Evolutionary conservation across 1,140 invertebrate species (phyloP).

Genomic region (Heliothis virescens): DNA sequence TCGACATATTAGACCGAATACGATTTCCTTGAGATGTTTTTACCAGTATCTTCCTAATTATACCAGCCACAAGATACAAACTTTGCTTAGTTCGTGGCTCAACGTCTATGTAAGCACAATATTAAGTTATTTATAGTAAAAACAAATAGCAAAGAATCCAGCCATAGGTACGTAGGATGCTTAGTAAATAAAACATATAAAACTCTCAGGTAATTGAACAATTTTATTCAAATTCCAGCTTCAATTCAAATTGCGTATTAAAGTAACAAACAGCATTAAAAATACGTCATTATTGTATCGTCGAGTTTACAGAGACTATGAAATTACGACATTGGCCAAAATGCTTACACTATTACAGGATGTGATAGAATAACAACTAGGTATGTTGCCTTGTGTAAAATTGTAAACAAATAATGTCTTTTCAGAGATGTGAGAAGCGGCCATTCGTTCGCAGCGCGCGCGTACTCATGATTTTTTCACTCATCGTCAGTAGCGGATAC

Average conservation of each 20-base stretch:
- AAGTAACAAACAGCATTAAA: slow-evolving; percentile 36
- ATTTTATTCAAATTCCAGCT: slow-evolving; percentile 22
- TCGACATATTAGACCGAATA: too few relatives aligned
- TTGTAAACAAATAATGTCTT: slow-evolving; percentile 11
- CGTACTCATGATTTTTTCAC: neutral
- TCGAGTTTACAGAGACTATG: neutral
- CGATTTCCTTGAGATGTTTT: too few relatives aligned
- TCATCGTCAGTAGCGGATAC: neutral
- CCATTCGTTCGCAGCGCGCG: neutral
- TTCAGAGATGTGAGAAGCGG: neutral
- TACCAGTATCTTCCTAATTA: too few relatives aligned
- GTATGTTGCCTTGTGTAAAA: slow-evolving; percentile 9
- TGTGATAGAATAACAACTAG: slow-evolving; percentile 18
- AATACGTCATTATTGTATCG: slow-evolving; percentile 8
- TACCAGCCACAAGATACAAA: too few relatives aligned
- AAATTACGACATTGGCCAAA: slow-evolving; percentile 28
- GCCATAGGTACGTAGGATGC: neutral
- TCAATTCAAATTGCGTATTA: slow-evolving; percentile 32
- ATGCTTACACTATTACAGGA: slow-evolving; percentile 23
- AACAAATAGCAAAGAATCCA: neutral
- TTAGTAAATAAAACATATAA: slow-evolving; percentile 4
- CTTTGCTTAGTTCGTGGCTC: too few relatives aligned
- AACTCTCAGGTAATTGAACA: slow-evolving; percentile 38
- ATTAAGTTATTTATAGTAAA: too few relatives aligned
- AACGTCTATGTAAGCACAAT: too few relatives aligned